Evolutionary conservation across 2,888 invertebrate genomes (phyloP).

Genomic region (Masnerella sp.): DNA sequence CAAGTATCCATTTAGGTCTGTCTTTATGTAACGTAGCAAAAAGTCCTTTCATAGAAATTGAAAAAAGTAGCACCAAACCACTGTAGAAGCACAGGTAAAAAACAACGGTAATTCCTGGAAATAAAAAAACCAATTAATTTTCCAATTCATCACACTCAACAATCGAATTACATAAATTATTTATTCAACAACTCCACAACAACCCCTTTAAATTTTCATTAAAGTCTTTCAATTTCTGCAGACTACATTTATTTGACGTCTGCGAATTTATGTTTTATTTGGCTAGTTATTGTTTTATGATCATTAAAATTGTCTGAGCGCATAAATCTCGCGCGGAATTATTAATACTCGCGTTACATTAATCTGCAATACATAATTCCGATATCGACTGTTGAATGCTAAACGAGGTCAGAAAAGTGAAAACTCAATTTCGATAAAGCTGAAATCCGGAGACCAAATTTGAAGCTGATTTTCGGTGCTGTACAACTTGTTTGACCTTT

Average conservation of each 20-base stretch:
- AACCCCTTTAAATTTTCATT: too few relatives aligned
- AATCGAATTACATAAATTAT: too few relatives aligned
- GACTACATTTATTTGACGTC: background rate
- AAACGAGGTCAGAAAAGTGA: too few relatives aligned
- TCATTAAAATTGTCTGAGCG: background rate
- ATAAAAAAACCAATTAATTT: conserved; percentile 14
- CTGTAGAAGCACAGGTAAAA: conserved; percentile 83
- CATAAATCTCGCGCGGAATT: background rate
- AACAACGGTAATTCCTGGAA: conserved; percentile 34
- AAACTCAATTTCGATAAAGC: too few relatives aligned
- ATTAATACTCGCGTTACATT: too few relatives aligned
- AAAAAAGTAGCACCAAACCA: conserved; percentile 89
- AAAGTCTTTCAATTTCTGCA: background rate
- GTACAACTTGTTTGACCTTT: too few relatives aligned
- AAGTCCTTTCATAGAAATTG: conserved; percentile 85
- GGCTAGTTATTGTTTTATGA: background rate
- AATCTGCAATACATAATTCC: too few relatives aligned
- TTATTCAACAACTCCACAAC: too few relatives aligned
- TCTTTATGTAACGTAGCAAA: conserved; percentile 83
- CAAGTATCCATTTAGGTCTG: conserved; percentile 87
- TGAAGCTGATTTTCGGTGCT: too few relatives aligned
- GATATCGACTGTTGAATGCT: too few relatives aligned
- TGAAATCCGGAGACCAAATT: too few relatives aligned
- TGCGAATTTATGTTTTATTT: background rate
- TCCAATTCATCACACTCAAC: background rate